Evolutionary conservation across 2,888 invertebrate species (phyloP).

Genomic region (Eupelmus urozonus): DNA sequence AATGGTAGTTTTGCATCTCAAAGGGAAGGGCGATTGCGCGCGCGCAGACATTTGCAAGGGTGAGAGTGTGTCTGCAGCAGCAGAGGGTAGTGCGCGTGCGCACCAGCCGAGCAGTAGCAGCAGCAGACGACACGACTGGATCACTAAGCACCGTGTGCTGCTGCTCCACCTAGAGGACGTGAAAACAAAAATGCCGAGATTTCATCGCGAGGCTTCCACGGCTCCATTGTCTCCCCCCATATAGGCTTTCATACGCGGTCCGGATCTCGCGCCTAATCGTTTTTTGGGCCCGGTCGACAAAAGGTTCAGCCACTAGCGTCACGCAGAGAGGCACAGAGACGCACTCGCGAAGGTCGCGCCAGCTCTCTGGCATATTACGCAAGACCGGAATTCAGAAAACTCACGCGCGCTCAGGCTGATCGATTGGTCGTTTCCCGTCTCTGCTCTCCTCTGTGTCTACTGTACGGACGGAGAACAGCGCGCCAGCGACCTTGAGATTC

Average conservation of each 20-base stretch:
- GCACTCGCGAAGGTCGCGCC: slow-evolving; percentile 31
- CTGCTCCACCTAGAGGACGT: slow-evolving; percentile 20
- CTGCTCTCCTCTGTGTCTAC: too few species aligned
- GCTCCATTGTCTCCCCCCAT: not conserved
- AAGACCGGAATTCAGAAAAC: slow-evolving; percentile 51
- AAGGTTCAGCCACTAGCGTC: not conserved
- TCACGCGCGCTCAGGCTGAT: slow-evolving; percentile 48
- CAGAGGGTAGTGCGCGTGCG: slow-evolving; percentile 2
- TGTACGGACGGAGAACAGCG: slow-evolving; percentile 15
- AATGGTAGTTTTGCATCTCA: too few species aligned
- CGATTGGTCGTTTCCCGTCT: slow-evolving; percentile 51
- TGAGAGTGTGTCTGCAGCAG: not conserved
- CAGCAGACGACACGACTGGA: slow-evolving; percentile 35
- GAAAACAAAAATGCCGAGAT: not conserved
- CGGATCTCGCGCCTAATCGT: not conserved
- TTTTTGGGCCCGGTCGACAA: slow-evolving; percentile 6
- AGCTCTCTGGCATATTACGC: slow-evolving; percentile 31
- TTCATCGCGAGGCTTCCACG: not conserved
- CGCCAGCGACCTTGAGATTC: slow-evolving; percentile 44
- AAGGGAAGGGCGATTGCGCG: not conserved
- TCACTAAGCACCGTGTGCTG: not conserved
- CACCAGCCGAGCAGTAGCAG: too few species aligned
- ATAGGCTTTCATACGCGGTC: not conserved
- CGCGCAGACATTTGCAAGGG: not conserved
- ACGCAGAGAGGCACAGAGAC: not conserved